Base-by-base conservation (phyloP, 2,888 invertebrate species). In the Oithona nana region DNA sequence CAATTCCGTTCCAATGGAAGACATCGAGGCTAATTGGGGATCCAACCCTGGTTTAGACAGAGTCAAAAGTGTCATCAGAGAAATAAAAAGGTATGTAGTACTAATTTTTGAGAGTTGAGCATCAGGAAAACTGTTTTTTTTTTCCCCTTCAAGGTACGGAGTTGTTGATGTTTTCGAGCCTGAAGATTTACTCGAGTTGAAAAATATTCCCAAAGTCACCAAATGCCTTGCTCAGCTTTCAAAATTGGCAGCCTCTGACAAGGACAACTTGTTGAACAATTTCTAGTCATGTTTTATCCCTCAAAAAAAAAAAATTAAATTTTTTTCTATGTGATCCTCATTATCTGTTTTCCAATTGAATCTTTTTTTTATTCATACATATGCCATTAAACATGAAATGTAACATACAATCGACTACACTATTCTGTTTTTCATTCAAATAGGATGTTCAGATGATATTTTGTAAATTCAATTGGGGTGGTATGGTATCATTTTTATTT, bases 131-230 rank as follows among this genome's bases (percentile, higher is more conserved):
- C n/a, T n/a, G n/a, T n/a, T n/a, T n/a, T n/a, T n/a, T n/a, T n/a
- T n/a, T n/a, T n/a, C n/a, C 51, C 8, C 16, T 54, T 31, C 16
- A 26, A 62, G 54, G 29, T 62, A 62, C 39, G 62, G 62, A 1
- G 62, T 62, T 6, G 31, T 54, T 13, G 62, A 62, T 39, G 30
- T 62, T 13, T 62, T 62, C 48, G 56, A 62, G 26, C 62, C 62
- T 4, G 56, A 62, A 48, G 62, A 62, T 24, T 39, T 62, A 8
- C n/a, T 62, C 8, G 62, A 62, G 48, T 31, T 62, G 24, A 62
- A 54, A 28, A 62, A 62, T 22, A 56, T 62, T n/a, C 62, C 62
- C 24, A 62, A 62, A 28, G 62, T 62, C 24, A 62, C 62, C 28
- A 62, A 62, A 54, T 62, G 62, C 26, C 26, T 62, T 24, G 52